Percentiles rank a stretch among this genome's conserved stretches.
phyloP scores from a whole-genome alignment of 2,797 vertebrate genomes.

The Kryptopterus vitreolus region DNA sequence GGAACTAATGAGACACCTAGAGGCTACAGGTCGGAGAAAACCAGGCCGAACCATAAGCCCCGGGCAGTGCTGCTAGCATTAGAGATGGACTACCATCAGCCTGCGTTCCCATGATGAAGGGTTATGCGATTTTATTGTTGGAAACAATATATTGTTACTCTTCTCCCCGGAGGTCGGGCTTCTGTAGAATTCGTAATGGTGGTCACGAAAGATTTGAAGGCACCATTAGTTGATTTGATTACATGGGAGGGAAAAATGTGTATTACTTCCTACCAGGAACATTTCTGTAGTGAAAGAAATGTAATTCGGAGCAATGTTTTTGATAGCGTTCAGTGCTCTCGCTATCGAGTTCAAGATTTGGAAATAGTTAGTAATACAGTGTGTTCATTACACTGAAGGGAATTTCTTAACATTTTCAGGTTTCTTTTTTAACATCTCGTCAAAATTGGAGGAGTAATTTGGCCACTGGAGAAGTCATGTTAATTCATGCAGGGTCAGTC shows the following conservation, averaged over 20 bases:
- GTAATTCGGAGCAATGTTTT: no score
- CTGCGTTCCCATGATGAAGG: conserved; percentile 42
- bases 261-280: conserved; percentile 16
- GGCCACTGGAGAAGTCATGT: not conserved
- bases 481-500: not conserved
- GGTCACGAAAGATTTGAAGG: conserved; percentile 8
- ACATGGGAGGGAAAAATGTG: conserved; percentile 11
- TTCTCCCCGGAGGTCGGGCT: conserved; percentile 28
- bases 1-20: conserved; percentile 54
- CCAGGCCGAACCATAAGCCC: conserved; percentile 24
- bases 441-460: not conserved
- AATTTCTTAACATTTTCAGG: not conserved
- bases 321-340: not conserved
- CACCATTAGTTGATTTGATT: conserved; percentile 11
- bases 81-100: conserved; percentile 38
- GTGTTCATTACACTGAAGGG: not conserved
- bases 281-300: not conserved
- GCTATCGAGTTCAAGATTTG: not conserved
- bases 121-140: conserved; percentile 47
- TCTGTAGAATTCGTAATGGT: conserved; percentile 21
- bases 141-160: conserved; percentile 37
- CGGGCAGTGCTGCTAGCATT: conserved; percentile 16
- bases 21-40: conserved; percentile 36
- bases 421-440: not conserved
- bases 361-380: not conserved